Percentiles rank a stretch among this genome's conserved stretches.
phyloP scores from a whole-genome alignment of 2,888 invertebrate species.

The Enchytraeus crypticus region DNA sequence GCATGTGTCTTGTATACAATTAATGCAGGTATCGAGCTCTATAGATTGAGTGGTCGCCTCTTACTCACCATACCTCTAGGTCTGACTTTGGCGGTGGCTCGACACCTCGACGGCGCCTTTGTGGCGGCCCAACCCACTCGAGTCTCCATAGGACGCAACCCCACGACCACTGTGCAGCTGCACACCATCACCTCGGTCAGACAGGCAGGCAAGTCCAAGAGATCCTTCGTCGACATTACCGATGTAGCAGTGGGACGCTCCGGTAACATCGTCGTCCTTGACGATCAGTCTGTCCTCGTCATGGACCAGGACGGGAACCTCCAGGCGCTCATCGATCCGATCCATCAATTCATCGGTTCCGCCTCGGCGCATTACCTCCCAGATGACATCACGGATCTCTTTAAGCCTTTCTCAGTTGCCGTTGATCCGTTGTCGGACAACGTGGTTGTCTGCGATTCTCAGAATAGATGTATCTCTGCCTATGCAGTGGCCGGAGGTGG shows the following conservation, averaged over 20 bases:
- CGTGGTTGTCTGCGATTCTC: not conserved
- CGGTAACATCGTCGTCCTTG: no score
- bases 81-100: not conserved
- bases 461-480: not conserved
- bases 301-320: not conserved
- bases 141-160: not conserved
- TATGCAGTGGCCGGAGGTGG: not conserved
- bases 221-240: not conserved
- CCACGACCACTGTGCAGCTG: not conserved
- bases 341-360: no score
- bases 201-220: not conserved
- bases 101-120: not conserved
- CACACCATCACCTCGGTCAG: not conserved
- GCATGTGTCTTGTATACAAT: no score
- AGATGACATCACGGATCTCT: not conserved
- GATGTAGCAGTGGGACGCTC: not conserved
- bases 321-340: no score
- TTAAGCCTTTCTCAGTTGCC: not conserved
- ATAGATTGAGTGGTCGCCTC: not conserved
- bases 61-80: not conserved
- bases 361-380: no score
- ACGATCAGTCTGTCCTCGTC: not conserved
- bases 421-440: not conserved
- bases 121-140: not conserved
- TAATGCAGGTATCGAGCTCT: not conserved